Percentiles rank a stretch among this genome's conserved stretches.
phyloP scores from a whole-genome alignment of 2,888 invertebrate species.

The Clostera curtula region DNA sequence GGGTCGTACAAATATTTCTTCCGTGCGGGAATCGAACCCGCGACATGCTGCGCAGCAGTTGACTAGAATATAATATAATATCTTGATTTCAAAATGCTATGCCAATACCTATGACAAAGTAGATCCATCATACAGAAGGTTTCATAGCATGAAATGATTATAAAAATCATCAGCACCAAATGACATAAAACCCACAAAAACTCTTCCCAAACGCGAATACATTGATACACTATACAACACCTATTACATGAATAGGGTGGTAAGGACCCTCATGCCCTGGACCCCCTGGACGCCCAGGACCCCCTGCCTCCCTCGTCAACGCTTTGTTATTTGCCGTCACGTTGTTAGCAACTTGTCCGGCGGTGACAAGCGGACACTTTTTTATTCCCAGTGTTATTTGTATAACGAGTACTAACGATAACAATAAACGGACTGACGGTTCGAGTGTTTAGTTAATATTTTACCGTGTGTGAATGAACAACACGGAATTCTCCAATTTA shows the following conservation, averaged over 20 bases:
- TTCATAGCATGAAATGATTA: no score
- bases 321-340: constrained; percentile 29
- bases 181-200: no score
- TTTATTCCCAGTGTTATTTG: constrained; percentile 27
- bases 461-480: neutral
- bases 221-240: constrained; percentile 14
- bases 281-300: neutral
- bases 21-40: no score
- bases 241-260: constrained; percentile 13
- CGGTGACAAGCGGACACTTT: constrained; percentile 26
- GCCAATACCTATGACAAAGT: no score
- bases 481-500: no score
- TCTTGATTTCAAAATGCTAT: no score
- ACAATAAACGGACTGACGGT: constrained; percentile 20
- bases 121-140: no score
- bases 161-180: no score
- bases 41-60: no score
- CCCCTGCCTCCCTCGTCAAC: constrained; percentile 16
- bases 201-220: constrained; percentile 4
- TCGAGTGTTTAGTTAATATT: constrained; percentile 1
- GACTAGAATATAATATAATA: no score
- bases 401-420: constrained; percentile 25
- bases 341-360: constrained; percentile 26
- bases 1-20: no score
- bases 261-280: constrained; percentile 1